Conservation (phyloP, 1,140 invertebrate genomes). For the Bicyclus anynana region DNA sequence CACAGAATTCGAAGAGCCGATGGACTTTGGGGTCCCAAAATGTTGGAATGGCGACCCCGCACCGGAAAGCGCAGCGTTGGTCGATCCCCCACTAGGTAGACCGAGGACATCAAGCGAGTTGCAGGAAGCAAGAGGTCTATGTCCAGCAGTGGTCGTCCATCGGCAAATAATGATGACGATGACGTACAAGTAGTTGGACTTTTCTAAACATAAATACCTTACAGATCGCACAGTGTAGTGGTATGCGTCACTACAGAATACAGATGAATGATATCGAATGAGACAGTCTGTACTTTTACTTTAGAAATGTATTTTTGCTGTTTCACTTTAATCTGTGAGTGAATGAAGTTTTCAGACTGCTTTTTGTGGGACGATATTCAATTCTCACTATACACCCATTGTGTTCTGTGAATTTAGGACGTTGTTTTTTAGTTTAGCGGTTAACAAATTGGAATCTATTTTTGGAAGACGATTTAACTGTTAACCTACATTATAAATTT, state of each 20-base stretch:
- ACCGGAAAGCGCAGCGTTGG: no score
- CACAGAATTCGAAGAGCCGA: no score
- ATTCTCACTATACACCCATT: neutral
- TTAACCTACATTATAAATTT: neutral
- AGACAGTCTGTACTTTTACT: conserved; percentile 29
- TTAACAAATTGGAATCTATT: neutral
- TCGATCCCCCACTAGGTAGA: no score
- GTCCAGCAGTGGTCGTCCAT: no score
- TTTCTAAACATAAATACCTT: neutral
- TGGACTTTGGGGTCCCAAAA: no score
- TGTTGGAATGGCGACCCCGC: no score
- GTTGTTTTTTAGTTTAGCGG: neutral
- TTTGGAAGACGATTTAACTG: neutral
- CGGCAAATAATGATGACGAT: no score
- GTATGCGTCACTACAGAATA: conserved; percentile 5
- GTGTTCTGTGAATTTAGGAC: neutral
- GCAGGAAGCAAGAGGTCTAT: no score
- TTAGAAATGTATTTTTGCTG: conserved; percentile 13
- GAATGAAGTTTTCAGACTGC: neutral
- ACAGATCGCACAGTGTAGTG: conserved; percentile 12
- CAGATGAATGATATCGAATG: conserved; percentile 15
- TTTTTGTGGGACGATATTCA: neutral
- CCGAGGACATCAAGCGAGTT: no score
- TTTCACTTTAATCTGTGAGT: conserved; percentile 5
- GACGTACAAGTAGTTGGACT: no score